These are phyloP conservation scores for Podotricha telesiphe DNA, from an alignment of 2,888 invertebrate species.

Conservation along the genomic window DNA sequence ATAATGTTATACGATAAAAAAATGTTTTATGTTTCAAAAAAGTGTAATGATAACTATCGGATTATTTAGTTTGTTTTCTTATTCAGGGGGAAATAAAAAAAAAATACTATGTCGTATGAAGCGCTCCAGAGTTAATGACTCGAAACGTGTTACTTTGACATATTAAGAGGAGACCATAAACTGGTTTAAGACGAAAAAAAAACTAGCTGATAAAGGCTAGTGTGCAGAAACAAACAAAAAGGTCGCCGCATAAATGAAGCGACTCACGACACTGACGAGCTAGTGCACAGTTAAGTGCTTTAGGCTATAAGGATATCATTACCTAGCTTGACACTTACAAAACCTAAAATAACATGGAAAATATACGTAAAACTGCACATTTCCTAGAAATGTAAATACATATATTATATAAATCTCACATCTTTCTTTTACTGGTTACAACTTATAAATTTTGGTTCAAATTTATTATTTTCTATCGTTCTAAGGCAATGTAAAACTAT, in stretches of 20 bases:
- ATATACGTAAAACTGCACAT: too few relatives aligned
- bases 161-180: conserved; percentile 73
- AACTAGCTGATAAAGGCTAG: conserved; percentile 51
- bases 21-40: background rate
- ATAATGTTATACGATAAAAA: background rate
- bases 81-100: conserved; percentile 3
- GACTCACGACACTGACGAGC: conserved; percentile 59
- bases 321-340: conserved; percentile 23
- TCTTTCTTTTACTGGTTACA: too few relatives aligned
- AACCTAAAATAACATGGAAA: conserved; percentile 34
- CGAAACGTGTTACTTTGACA: conserved; percentile 73
- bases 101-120: conserved; percentile 45
- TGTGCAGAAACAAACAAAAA: conserved; percentile 68
- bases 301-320: conserved; percentile 52
- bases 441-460: too few relatives aligned
- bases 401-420: too few relatives aligned
- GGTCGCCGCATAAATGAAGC: conserved; percentile 64
- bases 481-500: too few relatives aligned
- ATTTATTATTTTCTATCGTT: too few relatives aligned
- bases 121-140: conserved; percentile 67
- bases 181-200: conserved; percentile 66
- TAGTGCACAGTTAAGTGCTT: conserved; percentile 51
- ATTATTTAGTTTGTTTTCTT: conserved; percentile 11
- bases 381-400: too few relatives aligned
- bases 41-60: background rate